Conservation (phyloP, 2,888 invertebrate species). For the Biston betularia region DNA sequence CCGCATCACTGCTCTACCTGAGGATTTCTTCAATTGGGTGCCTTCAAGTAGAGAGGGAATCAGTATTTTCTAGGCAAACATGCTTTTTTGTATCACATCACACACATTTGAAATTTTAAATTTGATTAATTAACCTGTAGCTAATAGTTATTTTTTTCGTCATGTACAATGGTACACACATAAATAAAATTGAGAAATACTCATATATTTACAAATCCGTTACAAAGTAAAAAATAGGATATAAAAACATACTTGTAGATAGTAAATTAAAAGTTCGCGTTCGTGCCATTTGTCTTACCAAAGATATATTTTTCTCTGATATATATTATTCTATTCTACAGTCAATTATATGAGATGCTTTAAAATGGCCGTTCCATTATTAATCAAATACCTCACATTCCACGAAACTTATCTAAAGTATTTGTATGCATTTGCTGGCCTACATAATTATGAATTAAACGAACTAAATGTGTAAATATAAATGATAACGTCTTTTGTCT, state of each 20-base stretch:
- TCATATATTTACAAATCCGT: not conserved
- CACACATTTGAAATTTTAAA: too few relatives aligned
- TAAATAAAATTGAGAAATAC: not conserved
- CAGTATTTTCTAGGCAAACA: too few relatives aligned
- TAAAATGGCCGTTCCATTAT: constrained; percentile 50
- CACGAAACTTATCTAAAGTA: constrained; percentile 24
- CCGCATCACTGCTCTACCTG: too few relatives aligned
- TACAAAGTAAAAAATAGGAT: not conserved
- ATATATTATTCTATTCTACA: constrained; percentile 35
- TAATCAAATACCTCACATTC: constrained; percentile 44
- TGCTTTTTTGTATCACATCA: too few relatives aligned
- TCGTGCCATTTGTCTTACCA: constrained; percentile 50
- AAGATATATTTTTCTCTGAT: constrained; percentile 46
- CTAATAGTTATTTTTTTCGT: too few relatives aligned
- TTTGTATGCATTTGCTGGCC: constrained; percentile 26
- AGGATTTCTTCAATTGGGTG: too few relatives aligned
- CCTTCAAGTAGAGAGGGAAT: too few relatives aligned
- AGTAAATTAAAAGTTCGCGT: constrained; percentile 17
- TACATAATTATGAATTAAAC: constrained; percentile 23
- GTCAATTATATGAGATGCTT: constrained; percentile 61
- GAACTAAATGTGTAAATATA: constrained; percentile 1
- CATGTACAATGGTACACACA: too few relatives aligned
- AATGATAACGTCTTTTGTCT: not conserved
- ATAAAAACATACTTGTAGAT: not conserved
- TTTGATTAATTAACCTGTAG: too few relatives aligned